Conservation (phyloP, 2,797 vertebrate species). For the Crocodylus rhombifer region DNA sequence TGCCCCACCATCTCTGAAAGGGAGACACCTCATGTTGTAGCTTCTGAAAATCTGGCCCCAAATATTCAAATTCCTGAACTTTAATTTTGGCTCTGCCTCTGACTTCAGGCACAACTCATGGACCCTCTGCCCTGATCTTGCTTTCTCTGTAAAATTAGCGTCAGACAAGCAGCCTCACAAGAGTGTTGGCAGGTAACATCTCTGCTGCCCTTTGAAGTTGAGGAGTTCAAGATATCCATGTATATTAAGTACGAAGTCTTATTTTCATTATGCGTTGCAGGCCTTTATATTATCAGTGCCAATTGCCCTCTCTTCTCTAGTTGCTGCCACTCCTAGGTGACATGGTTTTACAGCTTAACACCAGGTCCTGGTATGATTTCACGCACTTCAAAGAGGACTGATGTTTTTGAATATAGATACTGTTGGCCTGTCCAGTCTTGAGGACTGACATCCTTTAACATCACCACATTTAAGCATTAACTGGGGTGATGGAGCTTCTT, state of each 20-base stretch:
- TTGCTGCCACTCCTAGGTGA: neutral
- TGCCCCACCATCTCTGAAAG: no score
- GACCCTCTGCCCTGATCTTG: no score
- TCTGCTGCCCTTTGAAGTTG: neutral
- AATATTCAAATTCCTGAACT: neutral
- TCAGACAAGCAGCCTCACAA: neutral
- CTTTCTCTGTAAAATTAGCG: neutral
- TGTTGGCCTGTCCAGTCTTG: neutral
- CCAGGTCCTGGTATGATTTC: neutral
- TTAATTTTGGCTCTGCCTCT: neutral
- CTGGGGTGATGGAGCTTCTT: neutral
- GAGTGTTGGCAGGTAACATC: neutral
- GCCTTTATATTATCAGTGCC: no score
- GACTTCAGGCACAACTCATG: neutral
- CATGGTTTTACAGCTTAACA: no score
- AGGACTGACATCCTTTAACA: neutral
- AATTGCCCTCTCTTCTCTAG: neutral
- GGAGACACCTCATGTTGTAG: neutral
- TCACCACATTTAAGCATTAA: neutral
- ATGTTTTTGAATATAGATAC: neutral
- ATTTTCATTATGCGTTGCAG: neutral
- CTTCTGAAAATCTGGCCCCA: constrained; percentile 1
- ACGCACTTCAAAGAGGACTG: neutral
- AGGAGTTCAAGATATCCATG: neutral
- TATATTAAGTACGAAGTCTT: neutral